These are phyloP conservation scores for Oryzias celebensis DNA, from an alignment of 2,113 vertebrate genomes.

Conservation along the genomic window DNA sequence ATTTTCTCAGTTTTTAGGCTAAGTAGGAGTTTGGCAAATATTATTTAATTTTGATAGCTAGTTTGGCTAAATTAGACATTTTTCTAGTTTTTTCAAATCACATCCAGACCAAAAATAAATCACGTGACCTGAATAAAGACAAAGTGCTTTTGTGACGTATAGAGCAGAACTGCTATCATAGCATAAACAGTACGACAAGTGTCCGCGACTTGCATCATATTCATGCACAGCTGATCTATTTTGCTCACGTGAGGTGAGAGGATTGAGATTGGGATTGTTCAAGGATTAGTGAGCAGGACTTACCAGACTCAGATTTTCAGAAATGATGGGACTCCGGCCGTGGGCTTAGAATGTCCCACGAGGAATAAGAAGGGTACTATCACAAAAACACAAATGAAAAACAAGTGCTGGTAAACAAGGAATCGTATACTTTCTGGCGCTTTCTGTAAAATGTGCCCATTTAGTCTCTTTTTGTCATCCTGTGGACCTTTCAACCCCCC, in stretches of 20 bases:
- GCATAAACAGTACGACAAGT: slow-evolving; percentile 4
- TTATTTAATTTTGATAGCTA: no score
- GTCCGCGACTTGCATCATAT: slow-evolving; percentile 57
- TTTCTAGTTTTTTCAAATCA: no score
- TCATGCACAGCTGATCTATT: slow-evolving; percentile 45
- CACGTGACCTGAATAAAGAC: no score
- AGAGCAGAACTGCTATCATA: no score
- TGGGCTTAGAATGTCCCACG: slow-evolving; percentile 42
- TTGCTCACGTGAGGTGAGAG: slow-evolving; percentile 62
- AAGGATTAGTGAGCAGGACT: slow-evolving; percentile 71
- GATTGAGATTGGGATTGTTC: slow-evolving; percentile 69
- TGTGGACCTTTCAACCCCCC: background rate
- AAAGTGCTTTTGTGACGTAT: no score
- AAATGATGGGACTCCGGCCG: slow-evolving; percentile 53
- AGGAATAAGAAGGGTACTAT: slow-evolving; percentile 42
- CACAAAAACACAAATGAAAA: slow-evolving; percentile 30
- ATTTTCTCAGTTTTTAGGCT: no score
- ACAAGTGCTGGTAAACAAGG: slow-evolving; percentile 4
- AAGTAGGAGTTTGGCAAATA: no score
- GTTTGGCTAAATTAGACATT: no score
- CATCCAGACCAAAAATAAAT: no score
- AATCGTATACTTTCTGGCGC: background rate
- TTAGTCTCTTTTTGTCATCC: background rate
- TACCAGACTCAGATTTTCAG: slow-evolving; percentile 53
- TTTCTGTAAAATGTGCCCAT: background rate